A percentile compares a stretch with the other conserved stretches of the same genome.
Conservation (phyloP, 1,140 invertebrate species). For the Zaprionus capensis region DNA sequence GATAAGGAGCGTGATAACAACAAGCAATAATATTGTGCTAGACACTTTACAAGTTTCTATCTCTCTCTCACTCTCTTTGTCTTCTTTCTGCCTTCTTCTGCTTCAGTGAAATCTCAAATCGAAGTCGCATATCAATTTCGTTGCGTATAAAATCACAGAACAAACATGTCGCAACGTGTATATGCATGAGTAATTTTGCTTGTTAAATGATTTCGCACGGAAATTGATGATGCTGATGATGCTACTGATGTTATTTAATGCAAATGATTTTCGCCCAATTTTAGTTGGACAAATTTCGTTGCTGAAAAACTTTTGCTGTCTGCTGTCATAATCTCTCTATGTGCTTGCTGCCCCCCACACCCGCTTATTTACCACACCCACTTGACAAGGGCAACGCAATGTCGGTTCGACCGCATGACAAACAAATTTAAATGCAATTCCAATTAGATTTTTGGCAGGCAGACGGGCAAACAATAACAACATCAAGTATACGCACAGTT, state of each 20-base stretch:
- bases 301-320: background rate
- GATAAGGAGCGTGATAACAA: background rate
- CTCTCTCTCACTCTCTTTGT: background rate
- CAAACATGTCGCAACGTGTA: constrained; percentile 1
- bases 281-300: background rate
- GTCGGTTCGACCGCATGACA: constrained; percentile 31
- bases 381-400: constrained; percentile 1
- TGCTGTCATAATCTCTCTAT: background rate
- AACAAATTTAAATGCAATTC: constrained; percentile 52
- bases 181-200: constrained; percentile 5
- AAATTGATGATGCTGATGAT: background rate
- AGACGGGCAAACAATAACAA: constrained; percentile 11
- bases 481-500: constrained; percentile 2
- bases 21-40: background rate
- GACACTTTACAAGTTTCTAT: background rate
- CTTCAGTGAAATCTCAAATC: background rate
- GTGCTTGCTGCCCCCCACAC: background rate
- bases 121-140: constrained; percentile 4
- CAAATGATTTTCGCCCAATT: background rate
- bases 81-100: background rate
- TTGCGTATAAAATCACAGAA: background rate
- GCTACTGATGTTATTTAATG: background rate
- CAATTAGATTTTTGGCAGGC: constrained; percentile 48
- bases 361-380: background rate
- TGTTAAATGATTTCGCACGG: constrained; percentile 6